phyloP scores from a whole-genome alignment of 2,113 vertebrate species.

The Hassar affinis region DNA sequence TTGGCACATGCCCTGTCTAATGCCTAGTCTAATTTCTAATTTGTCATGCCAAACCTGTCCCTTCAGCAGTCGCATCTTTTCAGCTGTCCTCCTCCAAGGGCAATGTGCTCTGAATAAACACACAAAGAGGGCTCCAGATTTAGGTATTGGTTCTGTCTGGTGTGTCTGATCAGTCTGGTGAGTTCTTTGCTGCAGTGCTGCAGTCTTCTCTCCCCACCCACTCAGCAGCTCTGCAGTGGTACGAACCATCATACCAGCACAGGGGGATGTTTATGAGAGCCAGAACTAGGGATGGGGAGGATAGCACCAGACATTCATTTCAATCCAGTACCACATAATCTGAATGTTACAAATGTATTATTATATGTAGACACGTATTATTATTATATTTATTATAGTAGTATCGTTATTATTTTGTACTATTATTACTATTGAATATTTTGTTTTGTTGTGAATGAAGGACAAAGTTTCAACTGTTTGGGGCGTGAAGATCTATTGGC shows the following conservation, averaged over 20 bases:
- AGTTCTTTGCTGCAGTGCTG: constrained; percentile 41
- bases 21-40: background rate
- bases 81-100: background rate
- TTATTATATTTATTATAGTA: too few species aligned
- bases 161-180: background rate
- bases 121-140: background rate
- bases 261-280: background rate
- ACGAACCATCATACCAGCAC: background rate
- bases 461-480: too few species aligned
- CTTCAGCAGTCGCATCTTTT: constrained; percentile 30
- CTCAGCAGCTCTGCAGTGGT: background rate
- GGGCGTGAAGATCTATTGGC: too few species aligned
- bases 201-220: constrained; percentile 5
- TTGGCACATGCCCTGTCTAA: background rate
- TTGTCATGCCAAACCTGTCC: constrained; percentile 26
- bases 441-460: too few species aligned
- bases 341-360: background rate
- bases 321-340: background rate
- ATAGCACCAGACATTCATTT: background rate
- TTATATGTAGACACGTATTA: too few species aligned
- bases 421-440: too few species aligned
- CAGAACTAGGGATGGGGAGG: background rate
- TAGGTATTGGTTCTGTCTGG: background rate
- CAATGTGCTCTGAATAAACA: background rate
- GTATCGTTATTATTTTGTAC: too few species aligned